phyloP scores from a whole-genome alignment of 2,888 invertebrate species.

The Caenorhabditis japonica region DNA sequence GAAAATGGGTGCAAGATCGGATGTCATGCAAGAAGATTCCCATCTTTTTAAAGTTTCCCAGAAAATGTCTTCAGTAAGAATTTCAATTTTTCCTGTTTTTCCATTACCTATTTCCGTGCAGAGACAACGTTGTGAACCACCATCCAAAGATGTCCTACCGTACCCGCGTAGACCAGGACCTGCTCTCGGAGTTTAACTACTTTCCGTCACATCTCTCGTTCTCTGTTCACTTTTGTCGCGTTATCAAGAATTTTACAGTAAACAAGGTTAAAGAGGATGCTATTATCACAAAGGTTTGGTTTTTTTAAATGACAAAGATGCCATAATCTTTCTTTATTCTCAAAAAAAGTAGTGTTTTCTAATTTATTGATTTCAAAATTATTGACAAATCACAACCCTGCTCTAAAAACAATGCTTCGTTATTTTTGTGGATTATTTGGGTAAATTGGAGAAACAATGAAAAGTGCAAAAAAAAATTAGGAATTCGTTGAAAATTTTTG shows the following conservation, averaged over 20 bases:
- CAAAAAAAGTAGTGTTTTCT: too few species aligned
- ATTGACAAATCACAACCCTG: too few species aligned
- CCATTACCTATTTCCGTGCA: too few species aligned
- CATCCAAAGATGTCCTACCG: conserved; percentile 28
- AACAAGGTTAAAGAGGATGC: conserved; percentile 23
- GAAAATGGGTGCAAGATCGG: conserved; percentile 23
- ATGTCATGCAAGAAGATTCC: conserved; percentile 2
- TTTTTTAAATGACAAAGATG: too few species aligned
- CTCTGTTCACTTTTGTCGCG: conserved; percentile 48
- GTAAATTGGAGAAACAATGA: neutral
- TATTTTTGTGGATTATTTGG: too few species aligned
- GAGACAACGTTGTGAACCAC: conserved; percentile 14
- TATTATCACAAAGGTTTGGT: conserved; percentile 17
- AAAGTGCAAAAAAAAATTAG: too few species aligned
- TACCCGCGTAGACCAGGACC: conserved; percentile 25
- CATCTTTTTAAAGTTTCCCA: conserved; percentile 15
- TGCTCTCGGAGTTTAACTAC: conserved; percentile 51
- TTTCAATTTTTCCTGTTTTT: too few species aligned
- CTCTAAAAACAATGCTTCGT: too few species aligned
- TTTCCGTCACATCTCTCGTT: conserved; percentile 44
- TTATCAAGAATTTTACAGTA: conserved; percentile 13
- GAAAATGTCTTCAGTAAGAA: conserved; percentile 8
- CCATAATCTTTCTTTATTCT: too few species aligned
- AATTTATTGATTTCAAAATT: too few species aligned
- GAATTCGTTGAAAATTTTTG: too few species aligned